phyloP scores from a whole-genome alignment of 2,888 invertebrate species.

The Dolichopus griseipennis region DNA sequence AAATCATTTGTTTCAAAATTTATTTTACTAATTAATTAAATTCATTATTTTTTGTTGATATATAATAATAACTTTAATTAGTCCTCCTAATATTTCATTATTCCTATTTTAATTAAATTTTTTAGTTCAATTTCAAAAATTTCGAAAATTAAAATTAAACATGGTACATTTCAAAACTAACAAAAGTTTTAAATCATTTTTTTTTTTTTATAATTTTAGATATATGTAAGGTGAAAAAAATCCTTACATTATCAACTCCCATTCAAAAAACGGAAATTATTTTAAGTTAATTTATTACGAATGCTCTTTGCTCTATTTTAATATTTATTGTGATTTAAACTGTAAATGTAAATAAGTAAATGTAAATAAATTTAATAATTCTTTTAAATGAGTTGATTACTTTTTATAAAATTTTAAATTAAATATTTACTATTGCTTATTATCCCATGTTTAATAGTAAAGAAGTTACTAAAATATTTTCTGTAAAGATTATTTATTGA shows the following conservation, averaged over 20 bases:
- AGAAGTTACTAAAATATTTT: too few species aligned
- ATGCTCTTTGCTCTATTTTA: not conserved
- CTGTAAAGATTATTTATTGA: not conserved
- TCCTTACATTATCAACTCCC: not conserved
- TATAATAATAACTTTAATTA: too few species aligned
- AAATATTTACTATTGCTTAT: too few species aligned
- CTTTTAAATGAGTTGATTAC: not conserved
- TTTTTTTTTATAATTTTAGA: slow-evolving; percentile 8
- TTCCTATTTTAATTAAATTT: not conserved
- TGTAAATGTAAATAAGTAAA: not conserved
- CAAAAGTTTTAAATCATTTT: not conserved
- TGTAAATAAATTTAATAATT: not conserved
- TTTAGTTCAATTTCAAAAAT: too few species aligned
- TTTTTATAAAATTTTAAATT: too few species aligned
- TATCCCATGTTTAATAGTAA: too few species aligned
- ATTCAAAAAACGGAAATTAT: not conserved
- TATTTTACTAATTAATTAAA: not conserved
- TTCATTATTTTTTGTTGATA: too few species aligned
- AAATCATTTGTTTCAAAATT: not conserved
- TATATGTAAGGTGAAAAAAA: not conserved
- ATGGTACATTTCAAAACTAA: too few species aligned
- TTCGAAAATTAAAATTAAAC: too few species aligned
- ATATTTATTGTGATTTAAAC: not conserved
- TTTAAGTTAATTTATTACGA: not conserved
- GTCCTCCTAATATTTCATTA: not conserved